Evolutionary conservation across 2,797 vertebrate species (phyloP), one percentile per base, ranked within the genome.

Genomic region (Erethizon dorsatum): DNA sequence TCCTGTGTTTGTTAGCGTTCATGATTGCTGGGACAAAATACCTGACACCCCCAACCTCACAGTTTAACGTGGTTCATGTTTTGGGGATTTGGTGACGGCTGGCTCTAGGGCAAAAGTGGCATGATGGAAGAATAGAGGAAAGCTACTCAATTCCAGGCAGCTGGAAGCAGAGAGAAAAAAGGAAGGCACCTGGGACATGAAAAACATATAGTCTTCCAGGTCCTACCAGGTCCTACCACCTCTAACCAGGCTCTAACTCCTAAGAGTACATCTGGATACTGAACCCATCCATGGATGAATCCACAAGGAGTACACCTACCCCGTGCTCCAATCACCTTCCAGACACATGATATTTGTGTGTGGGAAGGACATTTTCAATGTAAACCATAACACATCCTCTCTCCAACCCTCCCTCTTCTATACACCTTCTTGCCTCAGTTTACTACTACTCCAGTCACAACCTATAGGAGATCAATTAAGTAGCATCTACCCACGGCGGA

Each of bases 361-460:
- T 2, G 67, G 69, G 3, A 10, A 8, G 37, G 18, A 1, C 37
- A 41, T 41, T 65, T 37, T 24, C 26, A 1, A 28, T 47, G 73
- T 31, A 14, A 47, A 77, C 12, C 45, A 28, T 3, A 77, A 6
- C 26, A 6, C 11, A 31, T 31, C 24, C 3, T 41, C 9, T 14
- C 5, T 26, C 52, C 18, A 24, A 13, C 22, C 18, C 5, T 57
- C 18, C 54, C 22, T 59, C 1, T 71, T 37, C 37, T 24, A 11
- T 24, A 41, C 20, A 4, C 37, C 37, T 45, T 56, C 2, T 12
- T 37, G 20, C 33, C 22, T 15, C 2, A 6, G n/a, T 13, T 33
- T 2, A 4, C n/a, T 1, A 4, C 22, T 9, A 0, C 11, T 6
- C n/a, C n/a, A 37, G 1, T 37, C 37, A 28, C 24, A 14, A 10